Base-by-base conservation (phyloP, 2,113 vertebrate species). In the Syngnathus scovelli region DNA sequence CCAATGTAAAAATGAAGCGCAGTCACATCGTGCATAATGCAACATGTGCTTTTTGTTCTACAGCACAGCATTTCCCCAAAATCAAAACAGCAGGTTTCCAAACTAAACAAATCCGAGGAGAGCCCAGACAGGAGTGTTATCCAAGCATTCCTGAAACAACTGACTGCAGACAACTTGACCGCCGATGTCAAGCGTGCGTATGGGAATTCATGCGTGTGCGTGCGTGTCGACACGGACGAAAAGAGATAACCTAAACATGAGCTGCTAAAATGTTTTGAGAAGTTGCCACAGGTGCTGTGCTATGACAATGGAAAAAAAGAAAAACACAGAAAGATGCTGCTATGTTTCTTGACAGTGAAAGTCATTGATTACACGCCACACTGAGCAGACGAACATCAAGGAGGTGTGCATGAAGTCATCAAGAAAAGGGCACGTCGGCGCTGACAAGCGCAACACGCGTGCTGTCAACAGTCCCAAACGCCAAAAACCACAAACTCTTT, bases 21-120 rank as follows among this genome's bases (percentile, higher is more conserved):
- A 2, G 39, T 41, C 39, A 41, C 39, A 41, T 7, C 7, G 8
- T 8, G 39, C 39, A 41, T 41, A 79, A 27, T 27, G 27, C 27
- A 87, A 81, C 86, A 87, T 76, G 80, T 85, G 85, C 82, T 78
- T 86, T 79, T 86, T 85, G 82, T 86, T 85, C 85, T 85, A 86
- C 68, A 69, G 73, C 65, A 67, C 66, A 15, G n/a, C 48, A 59
- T 88, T 88, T 83, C 83, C 85, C 83, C n/a, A 89, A 86, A 78
- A 73, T 71, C 66, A 65, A 85, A 58, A 80, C 83, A 86, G 82
- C 75, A 52, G 19, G 1, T 10, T 58, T 71, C 83, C 81, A 88
- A 87, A 81, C 67, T 23, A 83, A 88, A 86, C 69, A 84, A 11
- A 78, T 67, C 62, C 56, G 38, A 0, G 52, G 23, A 66, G 76